These are phyloP conservation scores for Phortica variegata DNA, from an alignment of 1,140 invertebrate species.

Conservation along the genomic window DNA sequence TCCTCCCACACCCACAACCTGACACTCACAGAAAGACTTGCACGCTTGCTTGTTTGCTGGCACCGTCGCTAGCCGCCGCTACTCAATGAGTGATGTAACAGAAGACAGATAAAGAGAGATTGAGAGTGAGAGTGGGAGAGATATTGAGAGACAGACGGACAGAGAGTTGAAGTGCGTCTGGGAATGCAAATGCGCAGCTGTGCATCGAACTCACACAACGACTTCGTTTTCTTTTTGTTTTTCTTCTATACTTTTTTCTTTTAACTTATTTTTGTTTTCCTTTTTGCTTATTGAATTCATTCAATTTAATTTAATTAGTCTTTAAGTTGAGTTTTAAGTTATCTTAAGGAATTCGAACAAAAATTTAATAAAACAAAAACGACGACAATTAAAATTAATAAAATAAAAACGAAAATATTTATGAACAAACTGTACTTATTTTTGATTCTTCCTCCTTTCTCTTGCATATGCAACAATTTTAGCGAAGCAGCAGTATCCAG, in stretches of 20 bases:
- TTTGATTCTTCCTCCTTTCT: conserved; percentile 53
- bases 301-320: conserved; percentile 34
- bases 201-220: too few species aligned
- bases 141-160: conserved; percentile 17
- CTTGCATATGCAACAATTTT: conserved; percentile 49
- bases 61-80: too few species aligned
- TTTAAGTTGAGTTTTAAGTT: conserved; percentile 22
- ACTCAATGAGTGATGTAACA: too few species aligned
- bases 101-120: too few species aligned
- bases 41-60: too few species aligned
- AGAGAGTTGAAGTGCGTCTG: too few species aligned
- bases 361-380: conserved; percentile 45
- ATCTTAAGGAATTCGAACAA: conserved; percentile 42
- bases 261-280: conserved; percentile 21
- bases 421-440: conserved; percentile 52
- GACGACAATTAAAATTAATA: conserved; percentile 13
- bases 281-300: conserved; percentile 32
- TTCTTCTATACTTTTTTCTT: conserved; percentile 10
- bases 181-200: too few species aligned
- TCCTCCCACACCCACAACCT: too few species aligned
- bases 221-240: conserved; percentile 14
- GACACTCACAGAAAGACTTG: too few species aligned
- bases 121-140: conserved; percentile 4
- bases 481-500: conserved; percentile 57
- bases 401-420: conserved; percentile 26